Conservation (phyloP, 2,888 invertebrate genomes). For the Archips crataeganus region DNA sequence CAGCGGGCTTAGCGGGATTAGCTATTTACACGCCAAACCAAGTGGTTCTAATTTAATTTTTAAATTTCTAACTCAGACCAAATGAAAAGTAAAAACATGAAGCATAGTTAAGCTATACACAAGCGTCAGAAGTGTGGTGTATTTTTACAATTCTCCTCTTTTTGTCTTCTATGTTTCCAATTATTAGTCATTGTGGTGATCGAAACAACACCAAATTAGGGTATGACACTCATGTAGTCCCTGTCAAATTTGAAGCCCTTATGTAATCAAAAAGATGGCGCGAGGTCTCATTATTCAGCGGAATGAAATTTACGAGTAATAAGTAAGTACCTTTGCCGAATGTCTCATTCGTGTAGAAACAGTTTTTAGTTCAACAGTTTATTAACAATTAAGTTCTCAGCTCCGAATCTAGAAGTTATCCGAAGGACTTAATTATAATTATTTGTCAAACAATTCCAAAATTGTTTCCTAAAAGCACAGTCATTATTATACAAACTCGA, state of each 20-base stretch:
- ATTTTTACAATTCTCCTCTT: too few species aligned
- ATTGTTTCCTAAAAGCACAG: not conserved
- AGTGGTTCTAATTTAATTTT: too few species aligned
- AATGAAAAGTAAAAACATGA: too few species aligned
- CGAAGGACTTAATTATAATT: not conserved
- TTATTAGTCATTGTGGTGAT: too few species aligned
- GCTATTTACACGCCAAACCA: too few species aligned
- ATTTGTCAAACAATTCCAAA: not conserved
- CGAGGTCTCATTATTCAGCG: slow-evolving; percentile 1
- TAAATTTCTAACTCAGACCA: too few species aligned
- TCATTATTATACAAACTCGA: not conserved
- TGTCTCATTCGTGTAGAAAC: not conserved
- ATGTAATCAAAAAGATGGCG: not conserved
- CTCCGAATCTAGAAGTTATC: not conserved
- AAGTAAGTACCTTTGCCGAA: not conserved
- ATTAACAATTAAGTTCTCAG: not conserved
- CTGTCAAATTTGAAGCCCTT: not conserved
- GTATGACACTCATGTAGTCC: not conserved
- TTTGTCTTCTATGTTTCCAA: too few species aligned
- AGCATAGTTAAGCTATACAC: too few species aligned
- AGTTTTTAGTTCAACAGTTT: not conserved
- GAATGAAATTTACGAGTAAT: not conserved
- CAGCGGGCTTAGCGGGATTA: too few species aligned
- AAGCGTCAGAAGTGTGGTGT: too few species aligned
- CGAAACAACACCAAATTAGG: not conserved